Evolutionary conservation across 2,113 vertebrate species (phyloP).

Genomic region (Amazona guildingii): DNA sequence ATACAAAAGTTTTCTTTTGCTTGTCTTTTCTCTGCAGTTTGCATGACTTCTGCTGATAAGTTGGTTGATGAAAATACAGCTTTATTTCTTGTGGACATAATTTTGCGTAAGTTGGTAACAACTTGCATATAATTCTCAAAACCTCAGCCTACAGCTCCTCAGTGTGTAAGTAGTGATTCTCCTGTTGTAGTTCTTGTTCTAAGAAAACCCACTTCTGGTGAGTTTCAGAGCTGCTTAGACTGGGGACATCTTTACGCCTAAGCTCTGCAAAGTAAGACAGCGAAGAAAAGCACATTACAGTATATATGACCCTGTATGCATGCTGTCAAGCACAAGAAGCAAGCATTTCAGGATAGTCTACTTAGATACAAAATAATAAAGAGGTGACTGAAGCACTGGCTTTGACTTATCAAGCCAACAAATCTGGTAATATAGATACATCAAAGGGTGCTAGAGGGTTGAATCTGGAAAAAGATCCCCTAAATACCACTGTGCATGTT

Average conservation of each 20-base stretch:
- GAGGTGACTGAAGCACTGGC: background rate
- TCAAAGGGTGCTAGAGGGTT: background rate
- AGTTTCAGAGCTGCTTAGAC: background rate
- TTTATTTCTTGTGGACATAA: background rate
- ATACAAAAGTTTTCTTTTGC: background rate
- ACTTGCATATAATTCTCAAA: background rate
- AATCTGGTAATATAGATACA: background rate
- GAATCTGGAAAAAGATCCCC: background rate
- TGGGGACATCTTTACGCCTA: background rate
- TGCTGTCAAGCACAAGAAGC: background rate
- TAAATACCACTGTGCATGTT: background rate
- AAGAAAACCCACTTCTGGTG: background rate
- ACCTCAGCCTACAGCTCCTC: background rate
- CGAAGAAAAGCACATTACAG: background rate
- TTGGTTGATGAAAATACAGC: background rate
- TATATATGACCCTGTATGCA: background rate
- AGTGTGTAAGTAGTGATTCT: background rate
- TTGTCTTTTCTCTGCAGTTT: background rate
- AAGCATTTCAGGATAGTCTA: background rate
- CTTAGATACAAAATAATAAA: background rate
- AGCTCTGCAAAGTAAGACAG: background rate
- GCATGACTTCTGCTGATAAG: background rate
- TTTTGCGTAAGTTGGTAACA: background rate
- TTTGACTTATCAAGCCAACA: background rate
- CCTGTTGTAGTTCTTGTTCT: background rate